Evolutionary conservation across 2,888 invertebrate genomes (phyloP).

Genomic region (Gymnoscelis rufifasciata): DNA sequence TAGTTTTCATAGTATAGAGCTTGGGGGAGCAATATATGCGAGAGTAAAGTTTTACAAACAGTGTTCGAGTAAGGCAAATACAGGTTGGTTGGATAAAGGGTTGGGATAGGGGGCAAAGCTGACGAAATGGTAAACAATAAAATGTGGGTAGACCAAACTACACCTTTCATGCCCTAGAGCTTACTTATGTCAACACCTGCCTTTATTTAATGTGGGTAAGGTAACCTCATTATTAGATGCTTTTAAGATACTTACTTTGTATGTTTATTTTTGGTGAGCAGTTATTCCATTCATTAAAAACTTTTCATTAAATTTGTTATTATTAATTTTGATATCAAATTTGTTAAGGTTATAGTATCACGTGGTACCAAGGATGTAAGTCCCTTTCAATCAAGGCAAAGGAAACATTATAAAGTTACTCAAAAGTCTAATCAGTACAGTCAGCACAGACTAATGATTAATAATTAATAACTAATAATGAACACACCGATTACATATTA

Average conservation of each 20-base stretch:
- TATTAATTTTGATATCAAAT: not conserved
- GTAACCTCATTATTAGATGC: not conserved
- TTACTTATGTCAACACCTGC: conserved; percentile 14
- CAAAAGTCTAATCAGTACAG: no score
- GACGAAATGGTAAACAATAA: conserved; percentile 20
- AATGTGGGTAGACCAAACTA: conserved; percentile 17
- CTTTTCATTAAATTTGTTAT: no score
- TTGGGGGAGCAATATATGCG: conserved; percentile 5
- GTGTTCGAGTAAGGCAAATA: conserved; percentile 1
- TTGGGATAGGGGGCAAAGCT: conserved; percentile 6
- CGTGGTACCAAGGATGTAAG: no score
- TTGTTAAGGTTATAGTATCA: no score
- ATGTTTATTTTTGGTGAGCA: not conserved
- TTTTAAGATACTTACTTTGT: not conserved
- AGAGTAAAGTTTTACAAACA: conserved; percentile 13
- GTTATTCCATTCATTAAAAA: no score
- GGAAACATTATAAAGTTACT: no score
- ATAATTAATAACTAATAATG: no score
- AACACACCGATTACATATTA: no score
- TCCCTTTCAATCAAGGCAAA: no score
- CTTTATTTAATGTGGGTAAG: not conserved
- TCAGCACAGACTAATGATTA: no score
- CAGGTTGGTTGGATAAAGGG: conserved; percentile 2
- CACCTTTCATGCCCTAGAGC: conserved; percentile 4
- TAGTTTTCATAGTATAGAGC: not conserved